These are phyloP conservation scores for Philopotamus ludificatus DNA, from an alignment of 1,140 invertebrate genomes.

Conservation along the genomic window DNA sequence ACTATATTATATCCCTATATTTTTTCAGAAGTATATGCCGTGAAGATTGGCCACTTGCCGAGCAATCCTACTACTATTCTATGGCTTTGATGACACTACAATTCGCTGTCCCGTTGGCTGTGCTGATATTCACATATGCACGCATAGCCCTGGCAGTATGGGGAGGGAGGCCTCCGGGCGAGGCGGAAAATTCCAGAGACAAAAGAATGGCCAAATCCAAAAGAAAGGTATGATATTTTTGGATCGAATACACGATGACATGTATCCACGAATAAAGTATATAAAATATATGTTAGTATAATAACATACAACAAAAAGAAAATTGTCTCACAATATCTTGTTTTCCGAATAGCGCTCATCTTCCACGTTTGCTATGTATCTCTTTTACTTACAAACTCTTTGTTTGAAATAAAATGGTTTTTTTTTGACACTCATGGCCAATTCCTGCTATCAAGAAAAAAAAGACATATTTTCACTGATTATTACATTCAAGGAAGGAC, in stretches of 20 bases:
- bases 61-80: constrained; percentile 70
- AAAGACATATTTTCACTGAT: too few relatives aligned
- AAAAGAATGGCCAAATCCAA: constrained; percentile 81
- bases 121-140: constrained; percentile 83
- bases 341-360: too few relatives aligned
- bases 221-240: constrained; percentile 67
- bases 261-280: too few relatives aligned
- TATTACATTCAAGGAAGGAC: too few relatives aligned
- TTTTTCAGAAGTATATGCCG: constrained; percentile 62
- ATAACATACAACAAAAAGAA: too few relatives aligned
- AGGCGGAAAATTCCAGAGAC: constrained; percentile 78
- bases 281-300: not conserved
- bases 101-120: constrained; percentile 78
- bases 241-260: too few relatives aligned
- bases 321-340: too few relatives aligned
- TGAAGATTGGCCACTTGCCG: constrained; percentile 62
- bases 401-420: not conserved
- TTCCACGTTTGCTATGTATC: too few relatives aligned
- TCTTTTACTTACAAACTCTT: too few relatives aligned
- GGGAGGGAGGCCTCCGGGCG: constrained; percentile 78
- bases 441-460: too few relatives aligned
- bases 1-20: not conserved
- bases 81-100: constrained; percentile 78
- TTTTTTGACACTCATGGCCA: not conserved
- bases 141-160: constrained; percentile 83